Conservation (phyloP, 2,888 invertebrate species). For the Teleogryllus oceanicus region DNA sequence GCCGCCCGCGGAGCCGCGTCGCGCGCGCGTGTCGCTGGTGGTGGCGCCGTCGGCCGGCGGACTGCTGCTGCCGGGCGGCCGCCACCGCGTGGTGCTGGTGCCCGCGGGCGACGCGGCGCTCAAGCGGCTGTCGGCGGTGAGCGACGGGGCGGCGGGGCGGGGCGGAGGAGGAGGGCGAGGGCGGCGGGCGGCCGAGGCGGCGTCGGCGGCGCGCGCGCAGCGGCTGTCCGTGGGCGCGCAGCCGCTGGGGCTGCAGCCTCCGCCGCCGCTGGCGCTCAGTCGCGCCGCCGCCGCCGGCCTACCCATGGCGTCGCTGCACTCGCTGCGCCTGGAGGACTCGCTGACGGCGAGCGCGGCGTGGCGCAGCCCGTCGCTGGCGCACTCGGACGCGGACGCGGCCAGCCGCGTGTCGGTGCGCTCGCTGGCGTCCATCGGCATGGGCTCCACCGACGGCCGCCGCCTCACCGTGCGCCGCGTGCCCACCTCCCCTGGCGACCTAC, state of each 20-base stretch:
- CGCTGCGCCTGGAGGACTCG: constrained; percentile 53
- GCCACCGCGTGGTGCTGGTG: neutral
- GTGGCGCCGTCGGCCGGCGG: neutral
- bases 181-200: constrained; percentile 24
- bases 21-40: constrained; percentile 45
- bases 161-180: neutral
- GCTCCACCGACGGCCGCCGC: constrained; percentile 82
- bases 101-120: neutral
- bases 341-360: constrained; percentile 52
- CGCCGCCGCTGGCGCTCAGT: neutral
- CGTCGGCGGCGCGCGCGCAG: constrained; percentile 47
- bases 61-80: neutral
- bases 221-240: constrained; percentile 45
- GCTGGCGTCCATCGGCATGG: constrained; percentile 81
- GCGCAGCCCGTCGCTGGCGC: neutral
- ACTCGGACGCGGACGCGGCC: constrained; percentile 25
- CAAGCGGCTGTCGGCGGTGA: neutral
- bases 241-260: constrained; percentile 39
- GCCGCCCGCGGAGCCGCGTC: neutral
- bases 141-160: constrained; percentile 2
- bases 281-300: neutral
- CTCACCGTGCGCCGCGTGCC: constrained; percentile 80
- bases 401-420: constrained; percentile 75
- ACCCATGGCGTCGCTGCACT: neutral
- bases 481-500: constrained; percentile 78